A percentile compares a stretch with the other conserved stretches of the same genome.
Conservation (phyloP, 1,140 invertebrate species). For the Drosophila erecta region DNA sequence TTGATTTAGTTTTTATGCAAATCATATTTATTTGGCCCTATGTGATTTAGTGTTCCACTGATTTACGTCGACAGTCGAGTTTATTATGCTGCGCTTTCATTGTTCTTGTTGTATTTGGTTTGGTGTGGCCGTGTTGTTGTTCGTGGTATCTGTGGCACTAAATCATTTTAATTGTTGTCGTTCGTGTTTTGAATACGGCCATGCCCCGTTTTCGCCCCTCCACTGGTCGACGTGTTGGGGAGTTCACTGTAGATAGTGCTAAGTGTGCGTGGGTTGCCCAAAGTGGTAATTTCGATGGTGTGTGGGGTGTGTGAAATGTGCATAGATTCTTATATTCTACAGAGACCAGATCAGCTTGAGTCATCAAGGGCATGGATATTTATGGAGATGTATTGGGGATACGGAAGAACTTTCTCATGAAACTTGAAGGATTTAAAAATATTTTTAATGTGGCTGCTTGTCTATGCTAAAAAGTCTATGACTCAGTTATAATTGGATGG, state of each 20-base stretch:
- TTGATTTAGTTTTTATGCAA: slow-evolving; percentile 77
- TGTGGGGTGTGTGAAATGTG: slow-evolving; percentile 42
- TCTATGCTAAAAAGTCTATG: too few relatives aligned
- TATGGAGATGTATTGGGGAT: not conserved
- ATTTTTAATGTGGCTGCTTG: not conserved
- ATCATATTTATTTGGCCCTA: slow-evolving; percentile 80
- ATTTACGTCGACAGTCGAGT: slow-evolving; percentile 75
- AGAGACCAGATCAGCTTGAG: slow-evolving; percentile 5
- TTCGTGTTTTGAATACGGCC: slow-evolving; percentile 71
- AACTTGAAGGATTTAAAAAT: not conserved
- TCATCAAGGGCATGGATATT: slow-evolving; percentile 2
- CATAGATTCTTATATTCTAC: slow-evolving; percentile 19
- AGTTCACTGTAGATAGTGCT: slow-evolving; percentile 42
- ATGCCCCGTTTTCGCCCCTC: not conserved
- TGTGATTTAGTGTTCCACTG: slow-evolving; percentile 73
- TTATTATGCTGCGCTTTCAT: slow-evolving; percentile 63
- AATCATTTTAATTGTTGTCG: slow-evolving; percentile 83
- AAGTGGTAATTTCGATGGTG: slow-evolving; percentile 4
- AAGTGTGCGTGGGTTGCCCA: slow-evolving; percentile 30
- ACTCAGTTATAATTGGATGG: too few relatives aligned
- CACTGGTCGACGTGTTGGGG: not conserved
- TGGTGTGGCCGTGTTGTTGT: slow-evolving; percentile 25
- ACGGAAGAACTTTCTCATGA: not conserved
- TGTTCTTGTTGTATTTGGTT: slow-evolving; percentile 25
- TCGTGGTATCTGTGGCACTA: slow-evolving; percentile 66